Conservation (phyloP, 1,140 invertebrate species). For the Euglossa dilemma region DNA sequence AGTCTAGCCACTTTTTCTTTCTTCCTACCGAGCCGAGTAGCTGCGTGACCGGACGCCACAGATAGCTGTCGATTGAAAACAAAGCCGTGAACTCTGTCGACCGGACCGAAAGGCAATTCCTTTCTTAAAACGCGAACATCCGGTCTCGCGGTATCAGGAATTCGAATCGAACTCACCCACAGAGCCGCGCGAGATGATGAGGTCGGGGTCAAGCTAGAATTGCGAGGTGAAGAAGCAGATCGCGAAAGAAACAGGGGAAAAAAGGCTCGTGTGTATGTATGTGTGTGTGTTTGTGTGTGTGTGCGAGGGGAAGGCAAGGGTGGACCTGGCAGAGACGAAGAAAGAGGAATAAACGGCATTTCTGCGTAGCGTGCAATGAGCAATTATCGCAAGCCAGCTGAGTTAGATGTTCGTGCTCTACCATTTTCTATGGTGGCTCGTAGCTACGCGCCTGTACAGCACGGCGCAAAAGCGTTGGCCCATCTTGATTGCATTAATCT, state of each 20-base stretch:
- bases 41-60: slow-evolving; percentile 73
- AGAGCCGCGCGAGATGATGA: background rate
- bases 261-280: background rate
- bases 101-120: slow-evolving; percentile 49
- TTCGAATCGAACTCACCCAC: slow-evolving; percentile 11
- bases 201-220: background rate
- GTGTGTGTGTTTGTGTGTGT: no score
- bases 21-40: slow-evolving; percentile 37
- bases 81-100: slow-evolving; percentile 54
- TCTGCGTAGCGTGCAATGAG: slow-evolving; percentile 66
- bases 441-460: slow-evolving; percentile 14
- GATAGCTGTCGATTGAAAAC: slow-evolving; percentile 50
- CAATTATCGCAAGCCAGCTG: slow-evolving; percentile 68
- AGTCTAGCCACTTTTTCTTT: slow-evolving; percentile 46
- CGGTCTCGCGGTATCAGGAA: slow-evolving; percentile 22
- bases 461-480: background rate
- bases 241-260: background rate
- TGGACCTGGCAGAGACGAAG: slow-evolving; percentile 13
- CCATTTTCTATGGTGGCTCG: slow-evolving; percentile 58
- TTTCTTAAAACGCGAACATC: slow-evolving; percentile 50
- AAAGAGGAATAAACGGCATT: slow-evolving; percentile 53
- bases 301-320: background rate
- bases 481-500: slow-evolving; percentile 5
- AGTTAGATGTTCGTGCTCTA: slow-evolving; percentile 52
- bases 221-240: background rate